Evolutionary conservation across 2,113 vertebrate species (phyloP), one percentile per base, ranked within the genome.

Genomic region (Sorex araneus): DNA sequence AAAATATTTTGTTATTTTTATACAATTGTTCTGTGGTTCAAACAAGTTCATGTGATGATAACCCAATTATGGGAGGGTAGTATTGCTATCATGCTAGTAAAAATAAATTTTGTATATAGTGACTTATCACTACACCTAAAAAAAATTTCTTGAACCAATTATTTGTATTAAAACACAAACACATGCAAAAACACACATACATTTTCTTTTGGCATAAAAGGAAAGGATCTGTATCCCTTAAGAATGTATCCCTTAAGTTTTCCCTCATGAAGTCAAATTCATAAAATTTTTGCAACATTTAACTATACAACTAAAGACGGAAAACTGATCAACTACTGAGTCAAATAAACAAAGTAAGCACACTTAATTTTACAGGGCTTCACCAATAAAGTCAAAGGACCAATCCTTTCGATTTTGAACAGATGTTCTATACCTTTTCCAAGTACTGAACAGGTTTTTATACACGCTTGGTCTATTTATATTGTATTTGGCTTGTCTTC

Each of bases 391-490:
- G 81, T 84, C 86, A 88, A 6, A 73, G 82, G 95, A 95, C 69
- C 87, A 87, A 50, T 7, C 75, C 3, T 94, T 88, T 78, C 87
- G 60, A 79, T 43, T 89, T 87, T 89, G 74, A 94, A 89, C 66
- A 96, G 74, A 91, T 70, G 90, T 91, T 82, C 76, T 30, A n/a
- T 16, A 94, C 69, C 54, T 95, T 96, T 95, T 88, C 84, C 87
- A 96, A 94, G 78, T 75, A 91, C 36, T 71, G 84, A 76, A 70
- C 50, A 63, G 92, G 91, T 85, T 92, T 95, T 79, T 84, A 27
- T 90, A 92, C 73, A 40, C 63, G 84, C 90, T 91, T 96, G 81
- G 21, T 96, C 90, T 93, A 92, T 95, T 94, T 94, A 82, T 93
- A 90, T 64, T 84, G 60, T 83, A 88, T 11, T 86, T 76, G 91